Conservation (phyloP, 2,113 vertebrate species). For the Sinosuthora webbiana region DNA sequence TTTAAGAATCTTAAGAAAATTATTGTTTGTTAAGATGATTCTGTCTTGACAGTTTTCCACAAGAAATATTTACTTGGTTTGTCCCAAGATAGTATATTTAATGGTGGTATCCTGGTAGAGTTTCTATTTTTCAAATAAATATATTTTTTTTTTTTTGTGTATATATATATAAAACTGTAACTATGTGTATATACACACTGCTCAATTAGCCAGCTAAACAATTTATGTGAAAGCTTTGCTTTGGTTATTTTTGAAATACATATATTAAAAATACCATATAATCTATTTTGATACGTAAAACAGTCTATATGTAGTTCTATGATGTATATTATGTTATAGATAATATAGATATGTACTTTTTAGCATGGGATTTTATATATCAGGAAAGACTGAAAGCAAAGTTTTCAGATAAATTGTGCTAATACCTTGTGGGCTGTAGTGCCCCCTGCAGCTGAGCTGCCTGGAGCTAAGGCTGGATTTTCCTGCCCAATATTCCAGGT, state of each 20-base stretch:
- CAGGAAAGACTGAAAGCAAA: background rate
- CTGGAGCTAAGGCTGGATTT: background rate
- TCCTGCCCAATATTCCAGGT: background rate
- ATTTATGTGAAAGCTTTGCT: background rate
- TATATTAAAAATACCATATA: background rate
- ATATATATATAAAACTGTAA: background rate
- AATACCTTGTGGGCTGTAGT: background rate
- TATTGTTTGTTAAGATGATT: background rate
- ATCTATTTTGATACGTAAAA: background rate
- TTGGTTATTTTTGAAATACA: background rate
- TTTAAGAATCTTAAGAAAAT: background rate
- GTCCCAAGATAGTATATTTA: background rate
- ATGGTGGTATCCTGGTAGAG: background rate
- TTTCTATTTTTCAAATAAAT: background rate
- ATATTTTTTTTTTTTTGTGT: background rate
- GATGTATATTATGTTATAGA: background rate
- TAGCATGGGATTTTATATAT: background rate
- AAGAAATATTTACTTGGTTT: background rate
- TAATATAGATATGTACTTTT: background rate
- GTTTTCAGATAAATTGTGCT: background rate
- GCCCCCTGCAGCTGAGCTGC: background rate
- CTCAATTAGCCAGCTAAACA: background rate
- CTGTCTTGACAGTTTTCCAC: background rate
- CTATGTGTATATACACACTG: background rate
- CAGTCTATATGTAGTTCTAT: background rate